phyloP scores from a whole-genome alignment of 2,113 vertebrate genomes.

The Boulengeromyrus knoepffleri region DNA sequence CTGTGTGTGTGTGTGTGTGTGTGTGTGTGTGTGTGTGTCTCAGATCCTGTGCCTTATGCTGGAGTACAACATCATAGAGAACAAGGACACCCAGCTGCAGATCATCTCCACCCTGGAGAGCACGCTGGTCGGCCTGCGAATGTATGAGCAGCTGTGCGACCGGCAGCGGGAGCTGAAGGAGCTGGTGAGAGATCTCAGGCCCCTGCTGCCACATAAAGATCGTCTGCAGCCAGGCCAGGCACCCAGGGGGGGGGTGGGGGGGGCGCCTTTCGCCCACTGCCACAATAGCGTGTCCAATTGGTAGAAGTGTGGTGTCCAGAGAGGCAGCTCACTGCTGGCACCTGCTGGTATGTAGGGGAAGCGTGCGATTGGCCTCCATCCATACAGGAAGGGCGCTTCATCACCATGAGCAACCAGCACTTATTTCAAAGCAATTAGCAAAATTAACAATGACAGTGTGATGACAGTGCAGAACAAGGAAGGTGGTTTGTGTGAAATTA shows the following conservation, averaged over 20 bases:
- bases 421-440: background rate
- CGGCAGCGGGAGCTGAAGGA: conserved; percentile 94
- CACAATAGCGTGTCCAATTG: background rate
- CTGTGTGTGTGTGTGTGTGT: no score
- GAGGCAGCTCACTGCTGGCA: conserved; percentile 38
- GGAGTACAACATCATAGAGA: conserved; percentile 98
- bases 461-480: background rate
- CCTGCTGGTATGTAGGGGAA: conserved; percentile 37
- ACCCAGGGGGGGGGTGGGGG: background rate
- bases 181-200: conserved; percentile 68
- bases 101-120: conserved; percentile 98
- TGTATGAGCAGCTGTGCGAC: conserved; percentile 98
- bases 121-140: conserved; percentile 86
- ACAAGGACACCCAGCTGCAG: conserved; percentile 97
- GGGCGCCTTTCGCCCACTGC: conserved; percentile 4
- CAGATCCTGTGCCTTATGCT: conserved; percentile 98
- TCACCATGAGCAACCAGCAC: background rate
- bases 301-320: background rate
- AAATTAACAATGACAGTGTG: background rate
- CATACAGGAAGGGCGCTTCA: background rate
- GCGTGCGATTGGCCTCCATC: conserved; percentile 25
- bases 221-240: background rate
- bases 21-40: conserved; percentile 16
- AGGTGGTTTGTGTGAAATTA: background rate
- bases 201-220: background rate